phyloP scores from a whole-genome alignment of 1,140 invertebrate genomes.

The Drosophila pseudoananassae region DNA sequence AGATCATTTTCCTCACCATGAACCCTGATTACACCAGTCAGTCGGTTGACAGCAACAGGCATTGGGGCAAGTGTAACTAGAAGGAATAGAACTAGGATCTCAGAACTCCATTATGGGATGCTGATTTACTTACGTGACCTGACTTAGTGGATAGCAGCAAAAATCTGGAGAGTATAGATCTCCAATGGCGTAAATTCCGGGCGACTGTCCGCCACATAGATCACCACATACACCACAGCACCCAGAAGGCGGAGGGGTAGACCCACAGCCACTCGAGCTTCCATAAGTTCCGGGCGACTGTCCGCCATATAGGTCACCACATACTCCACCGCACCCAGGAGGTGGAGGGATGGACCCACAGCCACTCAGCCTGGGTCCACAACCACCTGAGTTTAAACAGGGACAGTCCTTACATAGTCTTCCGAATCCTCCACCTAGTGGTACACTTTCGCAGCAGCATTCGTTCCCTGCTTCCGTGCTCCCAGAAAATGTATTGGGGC shows the following conservation, averaged over 20 bases:
- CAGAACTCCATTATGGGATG: no score
- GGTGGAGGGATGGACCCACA: not conserved
- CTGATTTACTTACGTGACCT: not conserved
- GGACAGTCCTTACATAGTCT: not conserved
- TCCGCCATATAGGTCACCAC: conserved; percentile 5
- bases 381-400: not conserved
- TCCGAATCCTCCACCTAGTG: conserved; percentile 5
- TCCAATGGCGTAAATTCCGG: not conserved
- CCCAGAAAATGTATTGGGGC: conserved; percentile 29
- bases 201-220: conserved; percentile 4
- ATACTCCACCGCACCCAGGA: not conserved
- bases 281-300: conserved; percentile 3
- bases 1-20: no score
- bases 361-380: not conserved
- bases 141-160: not conserved
- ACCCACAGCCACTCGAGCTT: not conserved
- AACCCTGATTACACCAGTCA: no score
- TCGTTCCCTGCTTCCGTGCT: not conserved
- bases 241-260: not conserved
- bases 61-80: no score
- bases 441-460: conserved; percentile 4
- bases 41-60: no score
- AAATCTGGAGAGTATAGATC: not conserved
- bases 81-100: no score
- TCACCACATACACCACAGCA: not conserved